These are phyloP conservation scores for Diplosoma virens DNA, from an alignment of 23 tunicate species.

Conservation along the genomic window DNA sequence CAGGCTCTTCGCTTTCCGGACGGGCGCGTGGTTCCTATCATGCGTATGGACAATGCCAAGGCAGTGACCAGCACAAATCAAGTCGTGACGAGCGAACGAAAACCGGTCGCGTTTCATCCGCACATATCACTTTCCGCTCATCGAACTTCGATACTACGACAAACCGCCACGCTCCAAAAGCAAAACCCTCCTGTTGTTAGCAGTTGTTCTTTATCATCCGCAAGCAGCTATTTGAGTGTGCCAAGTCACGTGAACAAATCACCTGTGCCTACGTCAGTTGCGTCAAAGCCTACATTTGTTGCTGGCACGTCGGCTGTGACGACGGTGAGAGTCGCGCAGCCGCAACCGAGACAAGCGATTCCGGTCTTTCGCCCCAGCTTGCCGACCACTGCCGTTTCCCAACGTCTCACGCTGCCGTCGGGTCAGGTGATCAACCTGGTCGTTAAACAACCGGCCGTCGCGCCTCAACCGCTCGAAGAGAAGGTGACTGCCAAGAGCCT, in stretches of 20 bases:
- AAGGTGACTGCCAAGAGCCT: background rate
- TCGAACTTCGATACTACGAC: slow-evolving; percentile 9
- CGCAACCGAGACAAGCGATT: background rate
- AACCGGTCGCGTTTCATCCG: background rate
- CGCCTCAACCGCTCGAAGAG: background rate
- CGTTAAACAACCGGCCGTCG: slow-evolving; percentile 5
- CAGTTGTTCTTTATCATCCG: too few relatives aligned
- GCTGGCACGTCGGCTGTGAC: background rate
- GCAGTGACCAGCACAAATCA: slow-evolving; percentile 35
- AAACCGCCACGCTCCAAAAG: background rate
- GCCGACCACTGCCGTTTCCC: slow-evolving; percentile 1
- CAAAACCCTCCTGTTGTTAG: background rate
- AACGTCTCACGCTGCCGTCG: slow-evolving; percentile 11
- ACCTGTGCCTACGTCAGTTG: too few relatives aligned
- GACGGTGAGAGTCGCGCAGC: background rate
- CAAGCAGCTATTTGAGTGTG: too few relatives aligned
- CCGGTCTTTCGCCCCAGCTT: background rate
- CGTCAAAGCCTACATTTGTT: background rate
- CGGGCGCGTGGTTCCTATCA: slow-evolving; percentile 65
- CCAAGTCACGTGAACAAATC: too few relatives aligned
- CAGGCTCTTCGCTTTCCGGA: slow-evolving; percentile 60
- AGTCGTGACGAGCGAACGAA: background rate
- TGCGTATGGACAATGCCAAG: slow-evolving; percentile 34
- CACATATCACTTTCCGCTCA: slow-evolving; percentile 35
- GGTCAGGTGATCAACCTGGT: slow-evolving; percentile 46